phyloP scores from a whole-genome alignment of 2,888 invertebrate species.

The Yponomeuta plumbellus region DNA sequence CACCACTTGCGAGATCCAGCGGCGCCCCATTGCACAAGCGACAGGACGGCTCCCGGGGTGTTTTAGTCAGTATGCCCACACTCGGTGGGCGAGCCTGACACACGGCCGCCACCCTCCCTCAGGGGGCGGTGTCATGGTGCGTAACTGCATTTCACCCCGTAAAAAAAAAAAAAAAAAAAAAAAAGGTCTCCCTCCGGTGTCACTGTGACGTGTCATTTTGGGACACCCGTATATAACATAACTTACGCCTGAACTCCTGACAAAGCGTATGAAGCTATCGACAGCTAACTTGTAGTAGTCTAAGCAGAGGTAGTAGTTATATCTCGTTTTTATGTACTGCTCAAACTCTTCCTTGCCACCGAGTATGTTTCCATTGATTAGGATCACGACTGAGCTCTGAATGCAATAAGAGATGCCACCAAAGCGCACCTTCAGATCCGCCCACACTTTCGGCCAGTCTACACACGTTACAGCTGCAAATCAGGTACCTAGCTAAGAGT shows the following conservation, averaged over 20 bases:
- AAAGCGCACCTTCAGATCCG: slow-evolving; percentile 51
- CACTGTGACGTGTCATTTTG: background rate
- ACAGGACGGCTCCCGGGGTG: too few relatives aligned
- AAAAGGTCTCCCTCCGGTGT: too few relatives aligned
- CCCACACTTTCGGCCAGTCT: slow-evolving; percentile 57
- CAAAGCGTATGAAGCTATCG: slow-evolving; percentile 53
- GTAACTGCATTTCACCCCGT: too few relatives aligned
- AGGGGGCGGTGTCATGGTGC: too few relatives aligned
- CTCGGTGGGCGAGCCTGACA: too few relatives aligned
- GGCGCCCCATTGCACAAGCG: too few relatives aligned
- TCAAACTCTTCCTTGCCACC: slow-evolving; percentile 72
- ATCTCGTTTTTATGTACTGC: slow-evolving; percentile 58
- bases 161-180: too few relatives aligned
- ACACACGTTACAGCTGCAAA: slow-evolving; percentile 48
- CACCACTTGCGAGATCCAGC: too few relatives aligned
- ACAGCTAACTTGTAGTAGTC: slow-evolving; percentile 65
- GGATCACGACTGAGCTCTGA: slow-evolving; percentile 61
- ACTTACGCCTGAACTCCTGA: slow-evolving; percentile 62
- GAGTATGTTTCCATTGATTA: slow-evolving; percentile 64
- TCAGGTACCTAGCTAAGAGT: background rate
- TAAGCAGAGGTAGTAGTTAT: slow-evolving; percentile 52
- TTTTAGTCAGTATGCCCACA: too few relatives aligned
- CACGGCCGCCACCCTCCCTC: too few relatives aligned
- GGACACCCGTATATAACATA: background rate
- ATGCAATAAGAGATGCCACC: slow-evolving; percentile 67